These are phyloP conservation scores for Etheostoma spectabile DNA, from an alignment of 2,113 vertebrate species.

Conservation along the genomic window DNA sequence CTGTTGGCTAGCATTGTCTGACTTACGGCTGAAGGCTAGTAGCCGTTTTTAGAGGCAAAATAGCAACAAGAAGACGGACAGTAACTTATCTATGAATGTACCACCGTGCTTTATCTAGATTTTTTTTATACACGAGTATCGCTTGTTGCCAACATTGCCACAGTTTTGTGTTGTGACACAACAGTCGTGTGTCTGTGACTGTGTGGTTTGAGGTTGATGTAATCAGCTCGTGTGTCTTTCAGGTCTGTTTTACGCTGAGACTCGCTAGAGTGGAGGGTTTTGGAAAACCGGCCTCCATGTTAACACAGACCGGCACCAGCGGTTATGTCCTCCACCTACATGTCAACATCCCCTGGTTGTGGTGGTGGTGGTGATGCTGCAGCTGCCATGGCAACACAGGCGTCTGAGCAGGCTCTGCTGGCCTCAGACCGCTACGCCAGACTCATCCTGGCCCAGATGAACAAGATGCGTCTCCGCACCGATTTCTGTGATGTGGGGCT, in stretches of 20 bases:
- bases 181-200: background rate
- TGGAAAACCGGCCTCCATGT: slow-evolving; percentile 49
- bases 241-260: slow-evolving; percentile 19
- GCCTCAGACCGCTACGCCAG: slow-evolving; percentile 90
- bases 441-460: slow-evolving; percentile 92
- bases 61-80: background rate
- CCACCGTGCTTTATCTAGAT: background rate
- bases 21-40: slow-evolving; percentile 38
- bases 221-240: slow-evolving; percentile 25
- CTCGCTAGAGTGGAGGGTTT: slow-evolving; percentile 26
- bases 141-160: background rate
- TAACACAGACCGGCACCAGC: slow-evolving; percentile 34
- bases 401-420: slow-evolving; percentile 72
- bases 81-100: fast-evolving
- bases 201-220: background rate
- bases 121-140: background rate
- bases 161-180: slow-evolving; percentile 22
- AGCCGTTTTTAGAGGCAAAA: slow-evolving; percentile 18
- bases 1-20: slow-evolving; percentile 46
- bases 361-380: slow-evolving; percentile 35
- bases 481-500: slow-evolving; percentile 95
- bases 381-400: slow-evolving; percentile 61
- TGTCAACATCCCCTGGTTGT: slow-evolving; percentile 39
- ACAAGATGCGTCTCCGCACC: slow-evolving; percentile 89
- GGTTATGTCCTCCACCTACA: slow-evolving; percentile 81